These are phyloP conservation scores for Venustoraphidia nigricollis DNA, from an alignment of 2,888 invertebrate genomes.

Conservation along the genomic window DNA sequence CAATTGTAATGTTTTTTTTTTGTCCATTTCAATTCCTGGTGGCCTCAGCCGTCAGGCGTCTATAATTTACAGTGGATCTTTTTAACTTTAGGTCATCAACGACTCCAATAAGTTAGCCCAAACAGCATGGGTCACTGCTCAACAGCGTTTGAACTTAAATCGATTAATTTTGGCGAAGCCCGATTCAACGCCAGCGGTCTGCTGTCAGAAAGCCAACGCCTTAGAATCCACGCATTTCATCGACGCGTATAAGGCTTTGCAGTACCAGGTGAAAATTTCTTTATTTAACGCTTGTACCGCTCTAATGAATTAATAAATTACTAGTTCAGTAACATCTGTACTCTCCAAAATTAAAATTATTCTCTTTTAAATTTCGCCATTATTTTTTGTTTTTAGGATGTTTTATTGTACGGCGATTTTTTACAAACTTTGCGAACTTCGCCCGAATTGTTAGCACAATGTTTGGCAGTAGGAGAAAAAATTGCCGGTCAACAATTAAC, in stretches of 20 bases:
- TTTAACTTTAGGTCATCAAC: constrained; percentile 27
- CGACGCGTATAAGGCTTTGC: constrained; percentile 69
- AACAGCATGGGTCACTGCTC: constrained; percentile 75
- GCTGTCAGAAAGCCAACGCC: constrained; percentile 53
- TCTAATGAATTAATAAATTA: too few relatives aligned
- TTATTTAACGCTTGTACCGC: neutral
- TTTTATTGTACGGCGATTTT: constrained; percentile 50
- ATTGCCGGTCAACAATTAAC: constrained; percentile 23
- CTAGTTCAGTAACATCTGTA: too few relatives aligned
- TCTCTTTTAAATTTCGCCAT: neutral
- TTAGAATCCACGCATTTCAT: constrained; percentile 51
- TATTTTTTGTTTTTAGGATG: constrained; percentile 25
- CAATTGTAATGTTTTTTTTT: too few relatives aligned
- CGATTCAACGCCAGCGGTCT: constrained; percentile 60
- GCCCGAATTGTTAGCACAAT: constrained; percentile 53
- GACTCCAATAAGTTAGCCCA: constrained; percentile 45
- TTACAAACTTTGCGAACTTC: constrained; percentile 49
- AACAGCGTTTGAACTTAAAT: constrained; percentile 69
- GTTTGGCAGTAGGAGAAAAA: constrained; percentile 50
- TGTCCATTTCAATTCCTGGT: too few relatives aligned
- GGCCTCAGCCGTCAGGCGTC: too few relatives aligned
- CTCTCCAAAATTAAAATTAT: neutral
- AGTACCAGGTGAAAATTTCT: constrained; percentile 52
- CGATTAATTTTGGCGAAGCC: constrained; percentile 57
- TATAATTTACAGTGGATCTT: neutral